Conservation (phyloP, 2,888 invertebrate genomes). For the Platycheirus albimanus region DNA sequence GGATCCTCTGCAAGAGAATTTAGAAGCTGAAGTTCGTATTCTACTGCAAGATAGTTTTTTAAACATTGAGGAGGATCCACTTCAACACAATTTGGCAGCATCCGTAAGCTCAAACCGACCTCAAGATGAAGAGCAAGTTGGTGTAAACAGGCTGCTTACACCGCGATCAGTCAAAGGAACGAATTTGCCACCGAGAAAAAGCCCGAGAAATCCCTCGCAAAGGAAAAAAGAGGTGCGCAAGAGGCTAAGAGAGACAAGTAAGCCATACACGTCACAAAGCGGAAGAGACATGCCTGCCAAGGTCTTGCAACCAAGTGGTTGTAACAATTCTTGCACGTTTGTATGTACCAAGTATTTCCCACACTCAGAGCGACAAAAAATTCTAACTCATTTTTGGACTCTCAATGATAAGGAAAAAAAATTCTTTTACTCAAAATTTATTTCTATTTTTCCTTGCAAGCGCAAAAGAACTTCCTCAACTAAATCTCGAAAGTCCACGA, state of each 20-base stretch:
- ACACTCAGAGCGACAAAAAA: neutral
- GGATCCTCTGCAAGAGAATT: neutral
- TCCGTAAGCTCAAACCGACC: neutral
- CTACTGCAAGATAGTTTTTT: neutral
- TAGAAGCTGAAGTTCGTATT: neutral
- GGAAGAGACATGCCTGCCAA: constrained; percentile 2
- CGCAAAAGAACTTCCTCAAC: neutral
- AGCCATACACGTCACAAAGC: neutral
- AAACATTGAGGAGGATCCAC: neutral
- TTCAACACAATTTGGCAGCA: neutral
- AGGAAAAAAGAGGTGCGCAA: neutral
- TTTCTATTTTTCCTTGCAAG: neutral
- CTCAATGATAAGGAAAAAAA: neutral
- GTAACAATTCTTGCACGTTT: neutral
- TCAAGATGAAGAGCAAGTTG: constrained; percentile 1
- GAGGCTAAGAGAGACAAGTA: neutral
- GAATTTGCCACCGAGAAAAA: neutral
- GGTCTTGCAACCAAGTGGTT: neutral
- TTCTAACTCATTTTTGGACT: neutral
- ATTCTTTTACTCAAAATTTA: neutral
- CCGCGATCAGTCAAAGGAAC: neutral
- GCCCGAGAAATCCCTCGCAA: neutral
- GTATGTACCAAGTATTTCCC: neutral
- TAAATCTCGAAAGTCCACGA: neutral
- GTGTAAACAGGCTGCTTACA: neutral